Conservation (phyloP, 2,888 invertebrate species). For the Hedychridium roseum region DNA sequence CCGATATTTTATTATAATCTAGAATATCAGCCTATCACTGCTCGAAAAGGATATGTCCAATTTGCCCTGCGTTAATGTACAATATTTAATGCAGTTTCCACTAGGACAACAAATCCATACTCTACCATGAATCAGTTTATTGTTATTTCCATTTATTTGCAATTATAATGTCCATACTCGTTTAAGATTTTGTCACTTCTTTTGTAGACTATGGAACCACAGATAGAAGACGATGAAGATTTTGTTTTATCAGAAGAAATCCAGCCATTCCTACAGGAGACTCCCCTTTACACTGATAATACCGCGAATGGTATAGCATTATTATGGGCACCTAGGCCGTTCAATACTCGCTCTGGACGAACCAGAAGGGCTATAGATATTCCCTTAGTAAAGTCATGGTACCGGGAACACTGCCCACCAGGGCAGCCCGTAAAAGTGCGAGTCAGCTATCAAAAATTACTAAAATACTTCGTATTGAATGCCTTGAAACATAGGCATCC, state of each 20-base stretch:
- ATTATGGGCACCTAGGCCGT: constrained; percentile 97
- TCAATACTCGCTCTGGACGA: constrained; percentile 93
- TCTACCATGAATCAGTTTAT: too few relatives aligned
- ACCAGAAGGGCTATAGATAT: constrained; percentile 95
- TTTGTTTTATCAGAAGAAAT: constrained; percentile 91
- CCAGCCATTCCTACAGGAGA: constrained; percentile 92
- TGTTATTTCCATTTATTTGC: too few relatives aligned
- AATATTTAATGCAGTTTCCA: constrained; percentile 23
- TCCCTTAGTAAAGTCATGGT: constrained; percentile 97
- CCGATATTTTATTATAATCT: constrained; percentile 5
- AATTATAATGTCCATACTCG: too few relatives aligned
- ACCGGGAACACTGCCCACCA: constrained; percentile 92
- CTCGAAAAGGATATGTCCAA: constrained; percentile 22
- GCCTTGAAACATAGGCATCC: constrained; percentile 97
- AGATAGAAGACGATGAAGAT: constrained; percentile 94
- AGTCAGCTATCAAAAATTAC: constrained; percentile 97
- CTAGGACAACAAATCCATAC: constrained; percentile 10
- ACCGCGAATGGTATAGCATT: constrained; percentile 98
- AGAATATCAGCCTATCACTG: constrained; percentile 9
- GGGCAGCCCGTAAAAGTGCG: constrained; percentile 98
- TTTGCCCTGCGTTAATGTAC: constrained; percentile 18
- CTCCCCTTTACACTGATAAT: constrained; percentile 96
- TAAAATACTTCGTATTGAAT: constrained; percentile 98
- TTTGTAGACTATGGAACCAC: constrained; percentile 75
- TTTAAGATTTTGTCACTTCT: constrained; percentile 8